Evolutionary conservation across 2,797 vertebrate genomes (phyloP), one percentile per base, ranked within the genome.

Genomic region (Hippocampus kuda): DNA sequence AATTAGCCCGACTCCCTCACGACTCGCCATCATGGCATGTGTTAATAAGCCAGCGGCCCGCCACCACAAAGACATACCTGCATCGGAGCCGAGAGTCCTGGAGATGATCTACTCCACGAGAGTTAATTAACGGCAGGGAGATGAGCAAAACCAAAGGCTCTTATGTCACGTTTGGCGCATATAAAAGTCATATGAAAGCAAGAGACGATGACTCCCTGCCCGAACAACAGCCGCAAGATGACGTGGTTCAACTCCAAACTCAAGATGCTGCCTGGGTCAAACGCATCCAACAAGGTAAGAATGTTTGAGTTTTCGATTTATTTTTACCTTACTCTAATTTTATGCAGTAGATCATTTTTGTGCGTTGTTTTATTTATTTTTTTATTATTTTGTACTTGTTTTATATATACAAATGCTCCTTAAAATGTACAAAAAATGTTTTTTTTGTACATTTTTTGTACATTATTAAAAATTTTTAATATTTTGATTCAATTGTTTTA

Each of bases 101-200:
- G 88, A 86, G 84, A 88, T 81, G 77, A 71, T 75, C 76, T 69
- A 34, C 67, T 27, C 30, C 26, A 22, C 56, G 51, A 48, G 11
- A 18, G 76, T 87, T 30, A 86, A 91, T 91, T 83, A 86, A 78
- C 34, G 68, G 56, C 68, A 42, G 18, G 2, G 2, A 65, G 69
- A 70, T 67, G 54, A 51, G 65, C 61, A 82, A 72, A 84, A 74
- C 72, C 75, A 53, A 11, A 30, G 65, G 13, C 9, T 41, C 64
- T 68, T 38, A n/a, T 62, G 59, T 73, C 34, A 30, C 46, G 71
- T 77, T 75, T 6, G 42, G 30, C 66, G 53, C 10, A 38, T 38
- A 38, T 38, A 38, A 30, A 20, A 30, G 66, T 66, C 74, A 61
- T 86, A 89, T 90, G 88, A 85, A 86, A 79, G 79, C 77, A 72